Evolutionary conservation across 2,113 vertebrate genomes (phyloP), one percentile per base, ranked within the genome.

Genomic region (Erythrolamprus reginae): DNA sequence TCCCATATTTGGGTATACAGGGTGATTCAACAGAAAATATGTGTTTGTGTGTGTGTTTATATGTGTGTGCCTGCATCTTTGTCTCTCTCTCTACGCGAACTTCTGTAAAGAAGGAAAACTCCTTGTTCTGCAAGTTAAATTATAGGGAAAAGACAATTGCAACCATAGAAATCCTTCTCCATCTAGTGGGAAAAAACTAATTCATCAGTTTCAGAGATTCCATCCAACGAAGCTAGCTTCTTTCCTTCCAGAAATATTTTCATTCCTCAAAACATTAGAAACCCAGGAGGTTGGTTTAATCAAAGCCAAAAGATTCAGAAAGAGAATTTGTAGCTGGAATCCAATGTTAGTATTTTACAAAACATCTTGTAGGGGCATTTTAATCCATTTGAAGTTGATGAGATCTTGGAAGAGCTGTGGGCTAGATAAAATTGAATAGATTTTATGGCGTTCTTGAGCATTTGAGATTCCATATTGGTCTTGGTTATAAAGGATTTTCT

Each of bases 401-500:
- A 45, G 56, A 42, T 26, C n/a, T 86, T 38, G 9, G 24, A 53
- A 2, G 0, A 58, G 56, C 56, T 28, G 24, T 9, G 9, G 9
- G 56, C 56, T 19, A 12, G 45, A 23, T 21, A 23, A 10, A 52
- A 24, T 51, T 58, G 51, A n/a, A 3, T n/a, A 1, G 2, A 47
- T 55, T 53, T 24, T 38, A 26, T 45, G 21, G 52, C 24, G 2
- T 45, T 1, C 33, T 15, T 61, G 56, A 61, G 26, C 56, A 28
- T 61, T 26, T 28, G 56, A 28, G 26, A 4, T 61, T 61, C 56
- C 56, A 28, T 61, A 28, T 3, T 61, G 56, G 56, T 61, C 56
- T 61, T 95, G 95, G 96, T 95, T 96, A 93, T 93, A 96, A 96
- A 96, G 95, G 15, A 47, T 28, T 21, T 93, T 93, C n/a, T n/a